phyloP scores from a whole-genome alignment of 2,113 vertebrate species.

The Petrocephalus zakoni region DNA sequence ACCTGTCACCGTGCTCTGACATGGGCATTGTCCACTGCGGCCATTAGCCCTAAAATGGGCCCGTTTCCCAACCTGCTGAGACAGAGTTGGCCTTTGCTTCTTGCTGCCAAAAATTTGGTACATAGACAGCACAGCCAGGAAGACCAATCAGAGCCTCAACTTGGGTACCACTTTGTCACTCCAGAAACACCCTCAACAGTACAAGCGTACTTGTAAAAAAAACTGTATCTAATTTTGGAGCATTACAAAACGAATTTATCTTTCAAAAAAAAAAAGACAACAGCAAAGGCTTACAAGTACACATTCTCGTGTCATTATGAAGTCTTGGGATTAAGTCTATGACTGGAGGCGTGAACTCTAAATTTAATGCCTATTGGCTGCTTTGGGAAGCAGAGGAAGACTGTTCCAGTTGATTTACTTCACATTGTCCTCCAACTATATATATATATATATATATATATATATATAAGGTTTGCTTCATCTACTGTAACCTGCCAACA shows the following conservation, averaged over 20 bases:
- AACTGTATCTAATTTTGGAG: not conserved
- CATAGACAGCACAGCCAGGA: not conserved
- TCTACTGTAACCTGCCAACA: not conserved
- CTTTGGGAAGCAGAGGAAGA: not conserved
- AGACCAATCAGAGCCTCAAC: not conserved
- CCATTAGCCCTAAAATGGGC: not conserved
- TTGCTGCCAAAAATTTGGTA: not conserved
- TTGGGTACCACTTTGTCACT: not conserved
- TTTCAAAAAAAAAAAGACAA: not conserved
- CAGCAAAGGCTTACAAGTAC: not conserved
- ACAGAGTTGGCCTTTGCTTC: not conserved
- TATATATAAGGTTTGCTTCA: not conserved
- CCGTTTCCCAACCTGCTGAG: not conserved
- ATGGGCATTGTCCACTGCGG: not conserved
- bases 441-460: not conserved
- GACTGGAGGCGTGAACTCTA: not conserved
- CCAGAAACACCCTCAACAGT: not conserved
- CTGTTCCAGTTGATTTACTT: not conserved
- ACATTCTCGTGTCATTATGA: not conserved
- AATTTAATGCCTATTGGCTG: not conserved
- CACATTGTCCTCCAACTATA: not conserved
- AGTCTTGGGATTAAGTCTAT: not conserved
- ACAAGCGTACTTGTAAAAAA: not conserved
- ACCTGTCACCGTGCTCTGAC: not conserved
- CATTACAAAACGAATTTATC: not conserved